phyloP scores from a whole-genome alignment of 2,113 vertebrate species.

The Ceuthmochares aereus region DNA sequence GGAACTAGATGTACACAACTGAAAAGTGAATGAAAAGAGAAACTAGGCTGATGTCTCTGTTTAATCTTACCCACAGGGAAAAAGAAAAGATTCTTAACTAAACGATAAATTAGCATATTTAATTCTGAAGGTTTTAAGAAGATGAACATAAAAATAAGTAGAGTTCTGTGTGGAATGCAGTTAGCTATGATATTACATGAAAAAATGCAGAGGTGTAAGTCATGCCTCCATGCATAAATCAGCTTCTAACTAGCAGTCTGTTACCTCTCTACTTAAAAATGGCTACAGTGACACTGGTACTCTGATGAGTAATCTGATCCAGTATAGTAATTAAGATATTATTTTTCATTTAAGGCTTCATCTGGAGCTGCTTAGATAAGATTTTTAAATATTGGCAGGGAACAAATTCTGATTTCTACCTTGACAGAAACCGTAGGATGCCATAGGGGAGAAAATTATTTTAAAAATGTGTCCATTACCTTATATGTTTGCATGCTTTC shows the following conservation, averaged over 20 bases:
- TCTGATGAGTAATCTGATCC: not conserved
- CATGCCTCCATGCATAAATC: not conserved
- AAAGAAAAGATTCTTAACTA: not conserved
- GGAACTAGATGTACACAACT: not conserved
- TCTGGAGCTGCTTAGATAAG: not conserved
- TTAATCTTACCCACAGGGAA: not conserved
- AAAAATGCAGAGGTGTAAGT: not conserved
- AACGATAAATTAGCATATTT: not conserved
- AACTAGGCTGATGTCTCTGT: not conserved
- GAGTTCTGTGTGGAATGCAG: not conserved
- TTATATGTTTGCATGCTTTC: not conserved
- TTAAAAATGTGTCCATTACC: not conserved
- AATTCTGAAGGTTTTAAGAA: not conserved
- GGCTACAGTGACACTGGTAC: not conserved
- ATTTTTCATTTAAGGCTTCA: not conserved
- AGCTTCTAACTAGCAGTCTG: not conserved
- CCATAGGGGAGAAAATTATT: not conserved
- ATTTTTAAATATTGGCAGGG: not conserved
- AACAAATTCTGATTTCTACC: not conserved
- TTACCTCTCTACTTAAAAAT: not conserved
- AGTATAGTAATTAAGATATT: not conserved
- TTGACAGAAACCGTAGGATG: not conserved
- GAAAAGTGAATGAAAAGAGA: not conserved
- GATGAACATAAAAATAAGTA: not conserved
- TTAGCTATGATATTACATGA: not conserved